Evolutionary conservation across 2,797 vertebrate species (phyloP).

Genomic region (Allobates femoralis): DNA sequence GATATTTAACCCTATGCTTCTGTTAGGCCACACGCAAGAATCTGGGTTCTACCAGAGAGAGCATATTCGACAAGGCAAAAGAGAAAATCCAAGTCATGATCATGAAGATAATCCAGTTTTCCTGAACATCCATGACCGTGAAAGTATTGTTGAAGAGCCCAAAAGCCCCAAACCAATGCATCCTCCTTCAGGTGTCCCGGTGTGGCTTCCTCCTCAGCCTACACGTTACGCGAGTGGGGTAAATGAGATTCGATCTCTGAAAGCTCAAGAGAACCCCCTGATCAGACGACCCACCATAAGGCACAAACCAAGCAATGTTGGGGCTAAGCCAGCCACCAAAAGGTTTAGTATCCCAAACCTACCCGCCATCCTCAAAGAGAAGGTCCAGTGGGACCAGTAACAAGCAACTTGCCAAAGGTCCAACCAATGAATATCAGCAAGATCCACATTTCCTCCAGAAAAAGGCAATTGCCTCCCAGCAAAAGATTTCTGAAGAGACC

Average conservation of each 20-base stretch:
- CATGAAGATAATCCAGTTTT: neutral
- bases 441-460: slow-evolving; percentile 58
- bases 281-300: slow-evolving; percentile 41
- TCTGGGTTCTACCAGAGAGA: slow-evolving; percentile 22
- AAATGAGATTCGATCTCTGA: neutral
- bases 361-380: slow-evolving; percentile 54
- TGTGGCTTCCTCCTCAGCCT: slow-evolving; percentile 46
- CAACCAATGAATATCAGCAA: slow-evolving; percentile 65
- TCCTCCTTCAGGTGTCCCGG: neutral
- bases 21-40: slow-evolving; percentile 22
- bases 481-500: neutral
- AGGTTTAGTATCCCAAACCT: slow-evolving; percentile 44
- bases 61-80: too few relatives aligned
- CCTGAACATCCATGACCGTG: neutral
- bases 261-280: neutral
- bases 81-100: neutral
- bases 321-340: slow-evolving; percentile 61
- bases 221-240: neutral
- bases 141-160: neutral
- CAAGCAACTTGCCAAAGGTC: slow-evolving; percentile 74
- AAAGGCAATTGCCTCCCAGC: slow-evolving; percentile 51
- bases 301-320: slow-evolving; percentile 57
- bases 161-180: neutral
- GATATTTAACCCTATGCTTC: slow-evolving; percentile 49
- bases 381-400: slow-evolving; percentile 50